phyloP scores from a whole-genome alignment of 2,797 vertebrate genomes.

The Protosalanx chinensis region DNA sequence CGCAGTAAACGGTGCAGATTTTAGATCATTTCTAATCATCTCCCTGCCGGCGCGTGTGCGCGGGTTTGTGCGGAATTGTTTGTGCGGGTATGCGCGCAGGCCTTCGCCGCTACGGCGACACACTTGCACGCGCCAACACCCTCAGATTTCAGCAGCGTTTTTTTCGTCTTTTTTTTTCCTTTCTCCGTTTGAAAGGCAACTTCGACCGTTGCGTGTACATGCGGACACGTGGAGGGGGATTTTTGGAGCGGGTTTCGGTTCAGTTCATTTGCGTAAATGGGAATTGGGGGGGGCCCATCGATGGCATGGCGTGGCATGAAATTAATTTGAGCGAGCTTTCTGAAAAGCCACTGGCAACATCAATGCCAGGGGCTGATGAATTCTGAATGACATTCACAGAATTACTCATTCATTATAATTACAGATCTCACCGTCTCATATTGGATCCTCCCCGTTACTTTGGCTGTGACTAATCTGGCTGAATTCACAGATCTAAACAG shows the following conservation, averaged over 20 bases:
- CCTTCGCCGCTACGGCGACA: neutral
- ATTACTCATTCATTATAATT: constrained; percentile 10
- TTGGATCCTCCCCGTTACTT: neutral
- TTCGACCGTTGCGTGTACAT: neutral
- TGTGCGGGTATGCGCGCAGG: neutral
- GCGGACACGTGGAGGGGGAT: no score
- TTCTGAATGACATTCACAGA: constrained; percentile 16
- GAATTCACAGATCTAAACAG: neutral
- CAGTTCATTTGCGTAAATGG: constrained; percentile 12
- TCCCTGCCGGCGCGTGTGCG: constrained; percentile 21
- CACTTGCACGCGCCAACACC: neutral
- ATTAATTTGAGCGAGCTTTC: constrained; percentile 3
- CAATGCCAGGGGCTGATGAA: constrained; percentile 8
- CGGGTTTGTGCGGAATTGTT: neutral
- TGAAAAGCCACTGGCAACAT: neutral
- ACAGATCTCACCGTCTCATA: neutral
- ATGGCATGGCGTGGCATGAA: constrained; percentile 3
- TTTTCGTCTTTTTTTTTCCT: no score
- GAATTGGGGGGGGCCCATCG: neutral
- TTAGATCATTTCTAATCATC: constrained; percentile 45
- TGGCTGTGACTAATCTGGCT: neutral
- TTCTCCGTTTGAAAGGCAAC: constrained; percentile 2
- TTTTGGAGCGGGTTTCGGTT: constrained; percentile 4
- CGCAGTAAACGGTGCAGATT: constrained; percentile 42
- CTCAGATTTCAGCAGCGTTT: no score